These are phyloP conservation scores for Blastobasis adustella DNA, from an alignment of 2,888 invertebrate genomes.

Conservation along the genomic window DNA sequence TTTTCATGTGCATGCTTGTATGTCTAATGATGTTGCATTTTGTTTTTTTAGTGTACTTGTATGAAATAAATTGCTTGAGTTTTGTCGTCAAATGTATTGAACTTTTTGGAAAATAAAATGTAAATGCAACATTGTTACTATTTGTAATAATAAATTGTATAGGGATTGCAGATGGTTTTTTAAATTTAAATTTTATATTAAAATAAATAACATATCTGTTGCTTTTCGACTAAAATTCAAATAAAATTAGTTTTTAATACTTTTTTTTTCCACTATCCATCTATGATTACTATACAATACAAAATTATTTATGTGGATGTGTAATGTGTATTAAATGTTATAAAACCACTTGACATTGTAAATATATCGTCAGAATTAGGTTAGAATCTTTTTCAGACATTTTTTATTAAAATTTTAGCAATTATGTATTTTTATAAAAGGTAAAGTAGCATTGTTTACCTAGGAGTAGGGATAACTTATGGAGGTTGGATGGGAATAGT, in stretches of 20 bases:
- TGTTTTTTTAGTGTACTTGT: background rate
- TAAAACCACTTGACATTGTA: no score
- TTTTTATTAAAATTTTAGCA: no score
- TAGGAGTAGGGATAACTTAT: no score
- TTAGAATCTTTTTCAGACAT: no score
- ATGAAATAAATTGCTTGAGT: no score
- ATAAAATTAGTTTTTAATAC: constrained; percentile 8
- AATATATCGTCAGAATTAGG: no score
- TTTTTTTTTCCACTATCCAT: constrained; percentile 5
- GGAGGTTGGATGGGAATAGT: no score
- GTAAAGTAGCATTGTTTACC: no score
- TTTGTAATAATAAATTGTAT: background rate
- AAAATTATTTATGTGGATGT: constrained; percentile 42
- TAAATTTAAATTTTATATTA: background rate
- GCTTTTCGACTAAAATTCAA: background rate
- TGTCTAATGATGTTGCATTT: constrained; percentile 22
- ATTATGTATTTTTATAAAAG: no score
- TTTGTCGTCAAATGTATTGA: background rate
- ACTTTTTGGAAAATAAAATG: background rate
- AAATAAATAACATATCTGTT: background rate
- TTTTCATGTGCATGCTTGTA: constrained; percentile 29
- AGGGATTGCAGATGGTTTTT: background rate
- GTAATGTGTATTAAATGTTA: constrained; percentile 47
- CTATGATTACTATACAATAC: constrained; percentile 14
- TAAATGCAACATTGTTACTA: constrained; percentile 1